phyloP scores from a whole-genome alignment of 1,140 invertebrate species.

The Caenorhabditis brenneri region DNA sequence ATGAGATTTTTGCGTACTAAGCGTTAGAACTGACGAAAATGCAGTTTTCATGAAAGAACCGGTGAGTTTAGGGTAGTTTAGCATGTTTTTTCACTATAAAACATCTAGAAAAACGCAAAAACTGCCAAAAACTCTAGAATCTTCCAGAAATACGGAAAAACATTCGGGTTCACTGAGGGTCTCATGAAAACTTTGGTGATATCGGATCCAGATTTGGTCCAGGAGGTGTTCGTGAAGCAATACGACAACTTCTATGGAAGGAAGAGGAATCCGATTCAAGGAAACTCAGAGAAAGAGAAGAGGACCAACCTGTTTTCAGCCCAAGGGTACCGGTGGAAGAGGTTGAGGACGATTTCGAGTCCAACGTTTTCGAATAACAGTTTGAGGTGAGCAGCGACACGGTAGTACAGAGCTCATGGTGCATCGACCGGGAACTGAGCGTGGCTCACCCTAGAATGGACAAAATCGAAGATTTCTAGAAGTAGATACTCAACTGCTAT shows the following conservation, averaged over 20 bases:
- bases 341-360: slow-evolving; percentile 37
- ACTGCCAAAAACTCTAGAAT: not conserved
- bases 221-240: slow-evolving; percentile 36
- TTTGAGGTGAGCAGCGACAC: not conserved
- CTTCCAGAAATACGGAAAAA: slow-evolving; percentile 19
- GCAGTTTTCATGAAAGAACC: too few relatives aligned
- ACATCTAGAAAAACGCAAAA: too few relatives aligned
- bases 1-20: too few relatives aligned
- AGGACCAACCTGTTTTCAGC: slow-evolving; percentile 23
- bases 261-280: not conserved
- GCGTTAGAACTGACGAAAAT: too few relatives aligned
- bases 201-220: slow-evolving; percentile 8
- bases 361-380: slow-evolving; percentile 38
- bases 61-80: too few relatives aligned
- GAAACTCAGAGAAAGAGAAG: slow-evolving; percentile 39
- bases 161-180: slow-evolving; percentile 11
- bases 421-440: too few relatives aligned
- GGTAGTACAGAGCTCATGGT: too few relatives aligned
- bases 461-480: too few relatives aligned
- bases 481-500: too few relatives aligned
- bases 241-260: slow-evolving; percentile 40
- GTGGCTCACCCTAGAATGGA: too few relatives aligned
- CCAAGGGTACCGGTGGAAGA: slow-evolving; percentile 45
- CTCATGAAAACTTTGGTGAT: slow-evolving; percentile 8
- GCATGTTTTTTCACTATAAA: too few relatives aligned